phyloP scores from a whole-genome alignment of 1,140 invertebrate species.

The Drosophila chauvacae region DNA sequence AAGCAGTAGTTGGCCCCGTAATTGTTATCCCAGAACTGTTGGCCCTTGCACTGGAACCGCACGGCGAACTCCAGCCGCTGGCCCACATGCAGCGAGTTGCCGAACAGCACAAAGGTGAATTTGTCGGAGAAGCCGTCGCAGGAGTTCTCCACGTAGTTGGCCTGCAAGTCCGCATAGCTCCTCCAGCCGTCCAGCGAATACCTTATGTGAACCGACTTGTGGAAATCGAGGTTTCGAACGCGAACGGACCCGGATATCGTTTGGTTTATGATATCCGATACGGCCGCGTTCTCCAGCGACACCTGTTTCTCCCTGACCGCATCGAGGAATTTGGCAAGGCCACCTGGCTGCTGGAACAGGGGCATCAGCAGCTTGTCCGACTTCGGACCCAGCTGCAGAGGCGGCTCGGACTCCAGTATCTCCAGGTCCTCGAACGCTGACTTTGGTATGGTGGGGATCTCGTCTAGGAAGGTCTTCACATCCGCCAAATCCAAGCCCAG shows the following conservation, averaged over 20 bases:
- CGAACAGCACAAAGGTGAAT: slow-evolving; percentile 92
- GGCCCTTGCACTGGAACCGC: slow-evolving; percentile 92
- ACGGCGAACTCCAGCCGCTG: slow-evolving; percentile 92
- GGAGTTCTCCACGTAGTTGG: slow-evolving; percentile 93
- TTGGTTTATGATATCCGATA: slow-evolving; percentile 89
- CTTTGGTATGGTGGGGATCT: slow-evolving; percentile 93
- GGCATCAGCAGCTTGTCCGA: slow-evolving; percentile 88
- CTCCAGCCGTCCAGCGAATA: slow-evolving; percentile 95
- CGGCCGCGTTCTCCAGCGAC: slow-evolving; percentile 93
- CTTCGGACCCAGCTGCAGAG: slow-evolving; percentile 85
- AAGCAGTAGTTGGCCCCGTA: slow-evolving; percentile 93
- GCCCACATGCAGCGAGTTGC: slow-evolving; percentile 89
- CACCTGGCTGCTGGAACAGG: slow-evolving; percentile 93
- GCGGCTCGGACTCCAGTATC: slow-evolving; percentile 84
- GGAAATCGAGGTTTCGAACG: slow-evolving; percentile 95
- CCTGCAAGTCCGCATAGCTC: slow-evolving; percentile 92
- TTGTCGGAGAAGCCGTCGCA: slow-evolving; percentile 97
- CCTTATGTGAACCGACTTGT: slow-evolving; percentile 95
- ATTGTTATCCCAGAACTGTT: slow-evolving; percentile 97
- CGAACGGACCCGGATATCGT: slow-evolving; percentile 94
- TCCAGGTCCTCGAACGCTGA: slow-evolving; percentile 92
- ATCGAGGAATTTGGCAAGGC: slow-evolving; percentile 91
- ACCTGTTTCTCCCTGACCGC: slow-evolving; percentile 90
- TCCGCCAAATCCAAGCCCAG: slow-evolving; percentile 96
- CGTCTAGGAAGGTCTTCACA: slow-evolving; percentile 94